Base-by-base conservation (phyloP, 23 tunicate genomes). In the Ciona savignyi region DNA sequence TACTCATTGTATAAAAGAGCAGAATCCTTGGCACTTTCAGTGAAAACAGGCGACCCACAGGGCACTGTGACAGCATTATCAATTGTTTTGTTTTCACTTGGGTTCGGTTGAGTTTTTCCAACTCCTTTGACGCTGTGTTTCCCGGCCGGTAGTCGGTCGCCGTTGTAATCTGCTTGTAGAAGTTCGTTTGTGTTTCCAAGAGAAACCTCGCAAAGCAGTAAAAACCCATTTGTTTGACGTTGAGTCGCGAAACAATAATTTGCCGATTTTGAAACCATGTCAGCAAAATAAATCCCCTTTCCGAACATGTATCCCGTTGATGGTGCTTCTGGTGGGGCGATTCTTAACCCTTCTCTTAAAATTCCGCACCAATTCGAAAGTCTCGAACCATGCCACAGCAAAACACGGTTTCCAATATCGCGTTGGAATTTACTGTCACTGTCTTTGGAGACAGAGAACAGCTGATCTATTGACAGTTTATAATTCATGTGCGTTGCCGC, bases 251-350 rank as follows among this genome's bases (percentile, higher is more conserved):
- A 70, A 35, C 97, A 90, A 48, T 83, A 90, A 71, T 83, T 90
- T 25, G 97, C 89, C 64, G 90, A 78, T 75, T 90, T 90, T 22
- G 97, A 78, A 11, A 79, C 90, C 85, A 79, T 78, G 33, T 84
- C 90, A 0, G 97, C 89, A 75, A 90, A 90, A 64, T 90, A 90
- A 9, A 90, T 77, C 22, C 89, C 97, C 51, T 83, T 90, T 33
- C 97, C 97, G 70, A 78, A 90, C 97, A 90, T 90, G 31, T 79
- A 79, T 23, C 89, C 89, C 4, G 89, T 73, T 1, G 34, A 62
- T 23, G 89, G 97, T 0, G 97, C 97, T 70, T 90, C 97, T 21
- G 89, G 89, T 19, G 89, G 89, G 19, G 97, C 89, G 9, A 90
- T 83, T 51, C 75, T 60, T 29, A 90, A 63, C 25, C 97, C 97